Percentiles rank a stretch among this genome's conserved stretches.
phyloP scores from a whole-genome alignment of 2,113 vertebrate genomes.

The Rallus limicola region DNA sequence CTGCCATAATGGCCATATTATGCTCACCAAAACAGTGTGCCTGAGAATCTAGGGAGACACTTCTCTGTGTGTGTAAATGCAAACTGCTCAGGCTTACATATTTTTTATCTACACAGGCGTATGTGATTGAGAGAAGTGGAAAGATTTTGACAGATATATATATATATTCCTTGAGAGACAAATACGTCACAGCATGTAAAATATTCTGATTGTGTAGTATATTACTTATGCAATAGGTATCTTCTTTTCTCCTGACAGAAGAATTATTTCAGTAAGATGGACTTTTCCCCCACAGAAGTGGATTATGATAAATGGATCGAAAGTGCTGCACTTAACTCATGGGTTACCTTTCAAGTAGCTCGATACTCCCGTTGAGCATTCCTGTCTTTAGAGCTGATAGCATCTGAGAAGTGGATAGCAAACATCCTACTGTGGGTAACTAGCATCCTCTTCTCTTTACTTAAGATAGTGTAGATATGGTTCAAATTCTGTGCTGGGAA shows the following conservation, averaged over 20 bases:
- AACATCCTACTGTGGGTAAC: background rate
- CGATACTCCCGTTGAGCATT: background rate
- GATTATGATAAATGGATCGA: background rate
- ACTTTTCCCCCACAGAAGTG: background rate
- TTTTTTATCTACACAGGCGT: background rate
- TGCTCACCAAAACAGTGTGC: background rate
- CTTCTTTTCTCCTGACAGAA: background rate
- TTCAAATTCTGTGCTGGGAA: background rate
- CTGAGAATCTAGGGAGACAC: background rate
- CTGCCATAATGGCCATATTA: background rate
- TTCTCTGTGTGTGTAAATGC: background rate
- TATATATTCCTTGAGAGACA: background rate
- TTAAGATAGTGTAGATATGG: background rate
- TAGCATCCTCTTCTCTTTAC: background rate
- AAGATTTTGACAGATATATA: background rate
- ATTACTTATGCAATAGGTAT: constrained; percentile 10
- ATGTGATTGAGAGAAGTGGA: background rate
- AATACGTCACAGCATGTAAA: background rate
- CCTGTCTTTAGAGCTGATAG: background rate
- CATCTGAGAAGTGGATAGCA: background rate
- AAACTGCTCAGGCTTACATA: background rate
- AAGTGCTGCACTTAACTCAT: background rate
- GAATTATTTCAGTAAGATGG: constrained; percentile 8
- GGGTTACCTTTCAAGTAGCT: background rate
- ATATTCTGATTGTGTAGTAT: background rate